These are phyloP conservation scores for Boleophthalmus pectinirostris DNA, from an alignment of 2,113 vertebrate species.

Conservation along the genomic window DNA sequence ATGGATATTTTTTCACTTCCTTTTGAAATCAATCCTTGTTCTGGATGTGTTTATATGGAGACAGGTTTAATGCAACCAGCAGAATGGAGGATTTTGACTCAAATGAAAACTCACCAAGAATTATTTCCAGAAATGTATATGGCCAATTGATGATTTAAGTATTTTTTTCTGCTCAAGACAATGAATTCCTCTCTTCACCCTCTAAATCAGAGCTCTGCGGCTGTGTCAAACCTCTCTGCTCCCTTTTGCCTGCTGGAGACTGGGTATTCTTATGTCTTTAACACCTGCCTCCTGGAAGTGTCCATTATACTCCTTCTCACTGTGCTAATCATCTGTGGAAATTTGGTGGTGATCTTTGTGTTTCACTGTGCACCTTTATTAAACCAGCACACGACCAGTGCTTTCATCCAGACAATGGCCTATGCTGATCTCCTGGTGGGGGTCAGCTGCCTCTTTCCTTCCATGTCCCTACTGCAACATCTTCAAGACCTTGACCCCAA, in stretches of 20 bases:
- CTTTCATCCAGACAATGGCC: constrained; percentile 98
- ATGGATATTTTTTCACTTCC: constrained; percentile 5
- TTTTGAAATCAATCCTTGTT: constrained; percentile 10
- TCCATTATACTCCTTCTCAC: constrained; percentile 91
- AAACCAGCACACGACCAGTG: constrained; percentile 95
- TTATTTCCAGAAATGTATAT: constrained; percentile 15
- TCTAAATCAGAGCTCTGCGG: constrained; percentile 82
- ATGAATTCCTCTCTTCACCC: constrained; percentile 91
- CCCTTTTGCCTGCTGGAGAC: constrained; percentile 92
- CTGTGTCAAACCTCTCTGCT: constrained; percentile 76
- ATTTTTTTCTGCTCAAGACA: constrained; percentile 74
- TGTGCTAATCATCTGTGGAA: constrained; percentile 93
- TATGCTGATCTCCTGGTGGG: constrained; percentile 97
- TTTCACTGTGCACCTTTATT: constrained; percentile 98
- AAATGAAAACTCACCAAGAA: constrained; percentile 36
- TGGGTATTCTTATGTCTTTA: constrained; percentile 85
- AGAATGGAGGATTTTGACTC: constrained; percentile 34
- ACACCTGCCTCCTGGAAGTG: constrained; percentile 92
- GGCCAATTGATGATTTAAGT: constrained; percentile 34
- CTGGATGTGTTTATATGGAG: constrained; percentile 36
- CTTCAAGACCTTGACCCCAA: constrained; percentile 84
- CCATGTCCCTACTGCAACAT: constrained; percentile 89
- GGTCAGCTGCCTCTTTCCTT: constrained; percentile 94
- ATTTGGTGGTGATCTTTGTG: constrained; percentile 95
- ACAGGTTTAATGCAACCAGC: constrained; percentile 16